phyloP scores from a whole-genome alignment of 2,797 vertebrate species.

The Masticophis lateralis region DNA sequence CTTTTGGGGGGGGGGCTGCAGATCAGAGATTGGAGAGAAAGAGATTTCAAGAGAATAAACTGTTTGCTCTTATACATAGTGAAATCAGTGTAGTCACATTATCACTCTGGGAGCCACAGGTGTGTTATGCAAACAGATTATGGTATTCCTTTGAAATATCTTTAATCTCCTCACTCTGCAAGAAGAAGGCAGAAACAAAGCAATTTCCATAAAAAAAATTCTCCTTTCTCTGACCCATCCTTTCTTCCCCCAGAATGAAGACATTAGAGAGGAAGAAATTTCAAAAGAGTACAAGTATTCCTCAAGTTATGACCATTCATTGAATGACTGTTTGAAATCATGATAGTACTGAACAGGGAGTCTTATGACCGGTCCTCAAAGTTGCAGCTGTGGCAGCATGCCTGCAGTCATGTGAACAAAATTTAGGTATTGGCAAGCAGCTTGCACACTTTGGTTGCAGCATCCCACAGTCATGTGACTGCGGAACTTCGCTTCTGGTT shows the following conservation, averaged over 20 bases:
- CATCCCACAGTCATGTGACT: neutral
- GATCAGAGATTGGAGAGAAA: neutral
- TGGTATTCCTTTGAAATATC: neutral
- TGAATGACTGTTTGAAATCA: neutral
- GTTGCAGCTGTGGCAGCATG: neutral
- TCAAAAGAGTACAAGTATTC: neutral
- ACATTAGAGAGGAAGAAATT: neutral
- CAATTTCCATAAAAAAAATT: neutral
- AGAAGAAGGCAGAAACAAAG: neutral
- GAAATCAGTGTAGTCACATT: neutral
- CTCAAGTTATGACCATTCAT: neutral
- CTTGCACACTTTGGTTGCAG: neutral
- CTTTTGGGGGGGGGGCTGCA: neutral
- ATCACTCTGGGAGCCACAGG: neutral
- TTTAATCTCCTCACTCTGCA: neutral
- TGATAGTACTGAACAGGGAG: fast-evolving
- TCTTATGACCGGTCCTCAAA: neutral
- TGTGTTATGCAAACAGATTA: neutral
- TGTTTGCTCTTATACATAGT: neutral
- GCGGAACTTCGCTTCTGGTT: neutral
- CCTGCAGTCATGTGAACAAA: neutral
- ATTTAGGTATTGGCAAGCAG: neutral
- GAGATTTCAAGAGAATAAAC: neutral
- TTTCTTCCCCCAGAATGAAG: neutral
- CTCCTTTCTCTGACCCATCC: neutral